Conservation (phyloP, 2,113 vertebrate species). For the Thoracochromis brauschi region DNA sequence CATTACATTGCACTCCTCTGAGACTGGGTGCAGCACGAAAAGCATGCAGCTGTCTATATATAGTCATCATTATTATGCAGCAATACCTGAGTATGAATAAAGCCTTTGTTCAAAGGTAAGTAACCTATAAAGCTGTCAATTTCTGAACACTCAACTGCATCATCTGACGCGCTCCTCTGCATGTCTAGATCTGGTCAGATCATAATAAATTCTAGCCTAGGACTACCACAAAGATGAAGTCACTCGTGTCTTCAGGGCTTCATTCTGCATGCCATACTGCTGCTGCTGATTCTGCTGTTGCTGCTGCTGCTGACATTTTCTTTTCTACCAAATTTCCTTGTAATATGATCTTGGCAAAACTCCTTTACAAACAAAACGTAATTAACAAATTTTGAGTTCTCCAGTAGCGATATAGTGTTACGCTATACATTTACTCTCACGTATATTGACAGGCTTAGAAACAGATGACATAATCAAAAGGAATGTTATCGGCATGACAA, state of each 20-base stretch:
- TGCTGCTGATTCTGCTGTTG: neutral
- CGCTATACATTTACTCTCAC: neutral
- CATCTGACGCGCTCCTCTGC: neutral
- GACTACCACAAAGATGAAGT: constrained; percentile 30
- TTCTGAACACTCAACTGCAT: neutral
- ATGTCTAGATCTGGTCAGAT: neutral
- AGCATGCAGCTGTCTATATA: constrained; percentile 34
- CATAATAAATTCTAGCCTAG: constrained; percentile 1
- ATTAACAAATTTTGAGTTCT: constrained; percentile 41
- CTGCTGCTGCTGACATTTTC: constrained; percentile 15
- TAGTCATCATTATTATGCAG: constrained; percentile 44
- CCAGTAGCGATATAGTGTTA: neutral
- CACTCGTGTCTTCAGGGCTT: constrained; percentile 10
- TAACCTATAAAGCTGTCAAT: neutral
- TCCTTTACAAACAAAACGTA: constrained; percentile 3
- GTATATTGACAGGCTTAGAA: neutral
- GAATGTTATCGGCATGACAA: rapidly evolving
- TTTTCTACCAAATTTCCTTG: neutral
- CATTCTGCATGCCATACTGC: neutral
- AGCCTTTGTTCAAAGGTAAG: neutral
- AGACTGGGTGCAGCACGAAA: neutral
- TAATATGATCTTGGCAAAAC: neutral
- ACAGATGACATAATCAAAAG: neutral
- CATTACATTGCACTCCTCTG: neutral
- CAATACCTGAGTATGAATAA: constrained; percentile 22